Base-by-base conservation (phyloP, 1,140 invertebrate species). In the Ectropis grisescens region DNA sequence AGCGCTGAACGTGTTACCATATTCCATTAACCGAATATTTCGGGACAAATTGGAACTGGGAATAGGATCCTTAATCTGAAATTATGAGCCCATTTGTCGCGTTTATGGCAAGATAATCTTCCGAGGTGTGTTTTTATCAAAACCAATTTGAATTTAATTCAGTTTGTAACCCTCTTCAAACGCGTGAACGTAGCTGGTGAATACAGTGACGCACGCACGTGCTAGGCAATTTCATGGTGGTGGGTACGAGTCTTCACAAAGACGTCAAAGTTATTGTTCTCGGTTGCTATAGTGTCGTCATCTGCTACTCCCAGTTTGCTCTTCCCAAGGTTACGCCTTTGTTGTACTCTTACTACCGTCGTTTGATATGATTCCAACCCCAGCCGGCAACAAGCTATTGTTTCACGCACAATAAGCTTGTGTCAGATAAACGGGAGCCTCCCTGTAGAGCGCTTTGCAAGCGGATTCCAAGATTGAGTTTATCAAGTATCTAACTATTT, bases 251-350 rank as follows among this genome's bases (percentile, higher is more conserved):
- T n/a, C n/a, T n/a, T n/a, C n/a, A 62, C 58, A 66, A 69, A 57
- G 46, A 49, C 52, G 19, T 28, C 47, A 37, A 22, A 49, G 42
- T 54, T 57, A 72, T 76, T 72, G 61, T 76, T 61, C 58, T 36
- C 37, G 25, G 16, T 19, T n/a, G n/a, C n/a, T n/a, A n/a, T n/a
- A 31, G 30, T 26, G 37, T 33, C 37, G 48, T 26, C 50, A 44
- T 53, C 42, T 51, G 50, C 29, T 36, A 45, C 39, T 19, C 16
- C 32, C 47, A 58, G 59, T 58, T 57, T 47, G 32, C 35, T 42
- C 43, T 41, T 34, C 27, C 47, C 58, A 68, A 61, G 59, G 62
- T 42, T 56, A 25, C 36, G 40, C 30, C 40, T 45, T 56, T 59
- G 46, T 61, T 4, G 16, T 19, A 19, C 16, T 19, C 16, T 3